Conservation (phyloP, 2,888 invertebrate species). For the Esperia sulphurella region DNA sequence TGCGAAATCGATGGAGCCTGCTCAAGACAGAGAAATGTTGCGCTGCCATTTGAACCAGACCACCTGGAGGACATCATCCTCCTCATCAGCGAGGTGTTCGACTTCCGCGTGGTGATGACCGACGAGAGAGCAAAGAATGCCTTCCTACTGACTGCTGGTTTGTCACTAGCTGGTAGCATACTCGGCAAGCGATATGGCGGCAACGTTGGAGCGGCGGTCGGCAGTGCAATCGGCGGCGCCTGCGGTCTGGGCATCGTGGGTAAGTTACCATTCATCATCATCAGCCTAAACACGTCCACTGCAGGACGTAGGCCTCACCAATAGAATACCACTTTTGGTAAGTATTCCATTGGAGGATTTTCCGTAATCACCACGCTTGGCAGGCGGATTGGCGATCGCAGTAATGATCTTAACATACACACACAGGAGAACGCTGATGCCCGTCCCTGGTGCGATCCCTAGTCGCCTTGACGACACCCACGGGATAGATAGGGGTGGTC, state of each 20-base stretch:
- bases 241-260: conserved; percentile 63
- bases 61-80: conserved; percentile 57
- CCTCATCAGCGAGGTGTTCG: conserved; percentile 51
- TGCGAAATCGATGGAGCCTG: neutral
- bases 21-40: neutral
- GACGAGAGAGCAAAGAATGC: conserved; percentile 42
- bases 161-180: conserved; percentile 57
- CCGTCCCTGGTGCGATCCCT: too few relatives aligned
- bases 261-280: conserved; percentile 27
- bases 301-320: too few relatives aligned
- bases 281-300: too few relatives aligned
- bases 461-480: too few relatives aligned
- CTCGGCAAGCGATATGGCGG: conserved; percentile 64
- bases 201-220: conserved; percentile 57
- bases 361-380: too few relatives aligned
- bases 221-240: conserved; percentile 61
- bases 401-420: too few relatives aligned
- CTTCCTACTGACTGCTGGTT: conserved; percentile 50
- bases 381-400: too few relatives aligned
- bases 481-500: too few relatives aligned
- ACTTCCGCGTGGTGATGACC: conserved; percentile 54
- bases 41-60: conserved; percentile 49
- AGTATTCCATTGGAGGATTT: too few relatives aligned
- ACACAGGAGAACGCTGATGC: too few relatives aligned
- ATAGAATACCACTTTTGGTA: too few relatives aligned